Evolutionary conservation across 2,113 vertebrate species (phyloP).

Genomic region (human): GRCh38 chr13:24753001-24753500

Average conservation of each 20-base stretch:
- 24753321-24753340: not conserved
- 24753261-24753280: not conserved
- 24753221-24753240: not conserved
- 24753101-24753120: not conserved
- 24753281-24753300: not conserved
- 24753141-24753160: not conserved
- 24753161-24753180: not conserved
- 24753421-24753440: not conserved
- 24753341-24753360: not conserved
- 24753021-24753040: not conserved
- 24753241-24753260: not conserved
- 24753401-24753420: not conserved
- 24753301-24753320: not conserved
- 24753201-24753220: not conserved
- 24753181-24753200: not conserved
- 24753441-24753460: not conserved
- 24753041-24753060: not conserved
- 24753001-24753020: not conserved
- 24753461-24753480: not conserved
- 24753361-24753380: not conserved
- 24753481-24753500: not conserved
- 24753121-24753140: not conserved
- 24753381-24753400: not conserved
- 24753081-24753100: not conserved
- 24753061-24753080: not conserved